A percentile compares a stretch with the other conserved stretches of the same genome.
These are phyloP conservation scores for Napeogenes inachia DNA, from an alignment of 2,888 invertebrate species.

Conservation along the genomic window DNA sequence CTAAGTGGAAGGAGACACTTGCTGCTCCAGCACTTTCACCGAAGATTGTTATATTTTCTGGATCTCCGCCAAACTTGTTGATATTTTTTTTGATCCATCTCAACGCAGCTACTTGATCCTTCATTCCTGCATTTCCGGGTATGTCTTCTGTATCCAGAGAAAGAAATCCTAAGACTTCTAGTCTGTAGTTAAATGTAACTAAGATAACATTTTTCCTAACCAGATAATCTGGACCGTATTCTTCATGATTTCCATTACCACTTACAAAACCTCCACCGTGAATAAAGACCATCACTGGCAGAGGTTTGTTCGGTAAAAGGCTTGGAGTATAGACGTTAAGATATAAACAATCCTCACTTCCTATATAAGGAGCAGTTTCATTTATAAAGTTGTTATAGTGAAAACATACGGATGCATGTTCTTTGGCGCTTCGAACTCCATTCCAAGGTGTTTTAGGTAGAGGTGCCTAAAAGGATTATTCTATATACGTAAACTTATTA, in stretches of 20 bases:
- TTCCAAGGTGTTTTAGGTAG: conserved; percentile 42
- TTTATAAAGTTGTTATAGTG: conserved; percentile 22
- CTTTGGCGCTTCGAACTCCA: conserved; percentile 43
- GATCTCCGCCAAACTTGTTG: conserved; percentile 50
- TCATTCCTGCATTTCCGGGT: conserved; percentile 53
- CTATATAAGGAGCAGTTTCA: conserved; percentile 7
- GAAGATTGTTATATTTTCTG: conserved; percentile 50
- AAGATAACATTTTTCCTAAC: conserved; percentile 52
- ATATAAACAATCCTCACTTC: too few relatives aligned
- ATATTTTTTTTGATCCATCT: conserved; percentile 47
- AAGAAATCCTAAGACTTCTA: conserved; percentile 59
- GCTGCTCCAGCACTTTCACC: conserved; percentile 52
- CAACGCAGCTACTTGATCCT: conserved; percentile 53
- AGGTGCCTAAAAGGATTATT: conserved; percentile 38
- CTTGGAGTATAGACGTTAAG: too few relatives aligned
- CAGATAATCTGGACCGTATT: conserved; percentile 59
- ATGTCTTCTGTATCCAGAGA: conserved; percentile 54
- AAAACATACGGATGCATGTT: conserved; percentile 34
- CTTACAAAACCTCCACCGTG: conserved; percentile 53
- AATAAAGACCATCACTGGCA: conserved; percentile 50
- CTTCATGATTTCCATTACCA: conserved; percentile 53
- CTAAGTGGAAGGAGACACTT: conserved; percentile 38
- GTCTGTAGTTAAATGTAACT: conserved; percentile 63
- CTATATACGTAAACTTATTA: too few relatives aligned
- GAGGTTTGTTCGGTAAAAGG: conserved; percentile 13